Percentiles rank a stretch among this genome's conserved stretches.
Evolutionary conservation across 2,113 vertebrate genomes (phyloP).

Genomic region (Marcusenius ussheri): DNA sequence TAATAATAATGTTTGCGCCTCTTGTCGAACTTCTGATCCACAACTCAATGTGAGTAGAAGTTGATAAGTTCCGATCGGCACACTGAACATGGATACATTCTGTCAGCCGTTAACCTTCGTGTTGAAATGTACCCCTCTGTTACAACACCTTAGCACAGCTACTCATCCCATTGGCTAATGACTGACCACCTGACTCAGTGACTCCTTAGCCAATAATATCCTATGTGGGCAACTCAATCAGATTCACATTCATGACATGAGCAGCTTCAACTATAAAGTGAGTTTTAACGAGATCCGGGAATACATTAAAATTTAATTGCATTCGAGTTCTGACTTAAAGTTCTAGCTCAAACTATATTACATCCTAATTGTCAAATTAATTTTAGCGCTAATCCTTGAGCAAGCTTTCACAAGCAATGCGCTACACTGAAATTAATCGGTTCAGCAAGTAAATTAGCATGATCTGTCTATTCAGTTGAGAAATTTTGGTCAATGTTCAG

Average conservation of each 20-base stretch:
- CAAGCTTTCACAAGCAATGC: neutral
- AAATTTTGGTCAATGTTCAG: neutral
- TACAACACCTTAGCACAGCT: neutral
- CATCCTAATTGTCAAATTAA: neutral
- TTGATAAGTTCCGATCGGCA: neutral
- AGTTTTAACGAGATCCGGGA: neutral
- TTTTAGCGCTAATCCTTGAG: neutral
- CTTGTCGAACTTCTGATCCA: neutral
- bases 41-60: neutral
- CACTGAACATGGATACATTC: neutral
- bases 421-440: neutral
- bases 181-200: neutral
- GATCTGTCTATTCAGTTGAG: neutral
- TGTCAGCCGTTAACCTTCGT: neutral
- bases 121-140: neutral
- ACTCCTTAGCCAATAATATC: too few relatives aligned
- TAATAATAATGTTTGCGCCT: neutral
- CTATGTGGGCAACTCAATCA: neutral
- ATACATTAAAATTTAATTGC: conserved; percentile 3
- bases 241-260: neutral
- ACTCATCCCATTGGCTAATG: neutral
- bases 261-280: neutral
- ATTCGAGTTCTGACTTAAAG: neutral
- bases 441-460: neutral
- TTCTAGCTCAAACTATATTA: neutral